Conservation (phyloP, 2,113 vertebrate genomes). For the Chaetura pelagica region DNA sequence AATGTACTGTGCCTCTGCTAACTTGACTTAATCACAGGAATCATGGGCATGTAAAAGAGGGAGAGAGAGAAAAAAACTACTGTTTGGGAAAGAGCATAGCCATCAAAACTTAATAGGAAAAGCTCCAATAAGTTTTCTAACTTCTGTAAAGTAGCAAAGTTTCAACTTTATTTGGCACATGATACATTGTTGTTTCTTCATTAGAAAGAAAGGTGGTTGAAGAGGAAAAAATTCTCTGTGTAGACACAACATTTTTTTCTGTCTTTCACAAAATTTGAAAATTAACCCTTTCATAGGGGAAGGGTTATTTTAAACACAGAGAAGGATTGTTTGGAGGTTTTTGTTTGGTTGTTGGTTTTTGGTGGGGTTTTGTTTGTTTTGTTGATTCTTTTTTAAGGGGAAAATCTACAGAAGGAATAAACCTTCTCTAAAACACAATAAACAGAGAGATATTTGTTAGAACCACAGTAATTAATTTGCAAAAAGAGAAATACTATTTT, state of each 20-base stretch:
- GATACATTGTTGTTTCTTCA: neutral
- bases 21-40: neutral
- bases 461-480: neutral
- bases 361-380: too few species aligned
- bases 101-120: neutral
- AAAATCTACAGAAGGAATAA: neutral
- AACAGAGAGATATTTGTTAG: neutral
- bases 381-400: neutral
- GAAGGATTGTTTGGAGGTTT: neutral
- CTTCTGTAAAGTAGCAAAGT: neutral
- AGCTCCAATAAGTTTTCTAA: neutral
- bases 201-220: neutral
- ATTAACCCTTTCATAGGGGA: neutral
- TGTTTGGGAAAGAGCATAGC: neutral
- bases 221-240: neutral
- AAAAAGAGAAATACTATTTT: neutral
- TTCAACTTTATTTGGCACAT: neutral
- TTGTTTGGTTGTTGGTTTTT: too few species aligned
- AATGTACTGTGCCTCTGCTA: neutral
- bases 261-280: neutral
- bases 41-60: neutral
- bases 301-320: neutral
- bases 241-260: neutral
- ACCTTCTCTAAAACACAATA: neutral
- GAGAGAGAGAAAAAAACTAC: neutral